Percentiles rank a stretch among this genome's conserved stretches.
These are phyloP conservation scores for Athene noctua DNA, from an alignment of 2,113 vertebrate species.

Conservation along the genomic window DNA sequence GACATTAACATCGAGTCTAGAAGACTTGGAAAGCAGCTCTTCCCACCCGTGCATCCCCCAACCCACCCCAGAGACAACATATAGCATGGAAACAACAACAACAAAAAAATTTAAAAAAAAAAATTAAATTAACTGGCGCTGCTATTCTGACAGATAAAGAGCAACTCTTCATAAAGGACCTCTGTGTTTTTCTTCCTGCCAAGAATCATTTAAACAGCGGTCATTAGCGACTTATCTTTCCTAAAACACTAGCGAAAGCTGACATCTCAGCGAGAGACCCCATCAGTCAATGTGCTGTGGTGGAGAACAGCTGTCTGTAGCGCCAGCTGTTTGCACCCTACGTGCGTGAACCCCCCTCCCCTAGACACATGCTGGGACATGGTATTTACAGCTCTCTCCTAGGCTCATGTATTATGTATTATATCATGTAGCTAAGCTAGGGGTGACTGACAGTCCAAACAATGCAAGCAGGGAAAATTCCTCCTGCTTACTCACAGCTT, in stretches of 20 bases:
- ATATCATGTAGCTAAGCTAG: background rate
- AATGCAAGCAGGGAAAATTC: background rate
- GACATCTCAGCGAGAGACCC: background rate
- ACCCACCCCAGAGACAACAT: background rate
- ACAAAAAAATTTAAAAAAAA: background rate
- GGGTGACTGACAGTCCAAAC: background rate
- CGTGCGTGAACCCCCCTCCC: background rate
- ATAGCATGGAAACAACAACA: background rate
- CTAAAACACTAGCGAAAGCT: background rate
- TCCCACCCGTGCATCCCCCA: background rate
- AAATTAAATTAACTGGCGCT: background rate
- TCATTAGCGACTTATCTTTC: conserved; percentile 7
- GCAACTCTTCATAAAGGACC: conserved; percentile 17
- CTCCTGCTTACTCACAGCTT: background rate
- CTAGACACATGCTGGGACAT: background rate
- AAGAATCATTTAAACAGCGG: background rate
- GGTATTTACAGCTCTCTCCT: background rate
- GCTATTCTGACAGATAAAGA: background rate
- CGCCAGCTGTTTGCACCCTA: background rate
- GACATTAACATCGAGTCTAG: background rate
- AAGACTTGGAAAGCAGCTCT: background rate
- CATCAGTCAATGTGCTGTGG: background rate
- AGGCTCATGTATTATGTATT: background rate
- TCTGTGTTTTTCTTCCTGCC: conserved; percentile 19
- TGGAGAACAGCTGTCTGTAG: conserved; percentile 2